Evolutionary conservation across 2,113 vertebrate genomes (phyloP), one percentile per base, ranked within the genome.

Genomic region (Rhynchopsitta pachyrhyncha): DNA sequence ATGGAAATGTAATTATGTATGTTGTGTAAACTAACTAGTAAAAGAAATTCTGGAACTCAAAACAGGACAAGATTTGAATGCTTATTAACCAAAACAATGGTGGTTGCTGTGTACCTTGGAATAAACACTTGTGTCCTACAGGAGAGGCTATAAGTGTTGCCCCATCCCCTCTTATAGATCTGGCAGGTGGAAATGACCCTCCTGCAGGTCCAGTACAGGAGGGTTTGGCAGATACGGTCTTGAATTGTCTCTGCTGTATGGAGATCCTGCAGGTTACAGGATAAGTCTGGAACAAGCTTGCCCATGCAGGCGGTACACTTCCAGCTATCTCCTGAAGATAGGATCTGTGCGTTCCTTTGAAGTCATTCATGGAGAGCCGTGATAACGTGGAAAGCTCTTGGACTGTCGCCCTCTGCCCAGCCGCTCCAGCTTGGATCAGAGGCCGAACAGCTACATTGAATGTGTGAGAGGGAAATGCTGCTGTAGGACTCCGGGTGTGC

Each of bases 1-100:
- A 62, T 82, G 92, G 93, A 91, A 94, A 91, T 79, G 83, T 92
- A 94, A 95, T 94, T 91, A 92, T 44, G 64, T 86, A 41, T 86
- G 83, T 97, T 96, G 73, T 94, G 91, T 94, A 96, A 96, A 96
- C 91, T 63, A 73, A 77, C 62, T 12, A 47, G 69, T 76, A 69
- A 78, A 82, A 94, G 50, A 66, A 86, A 92, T 94, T 90, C 73
- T 83, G 82, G 73, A 92, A 53, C 66, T 88, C 66, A 47, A 66
- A 95, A 83, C 88, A 92, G 74, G 70, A 86, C 66, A 82, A 68
- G 86, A 89, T 96, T 89, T 91, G 92, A 91, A 92, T 95, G 37
- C 74, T 78, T 90, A 92, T 62, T 94, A 94, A 84, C 19, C 52
- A 60, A 88, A 91, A 93, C 88, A 90, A 79, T 74, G 63, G 62